phyloP scores from a whole-genome alignment of 1,140 invertebrate species.

The Chymomyza costata region DNA sequence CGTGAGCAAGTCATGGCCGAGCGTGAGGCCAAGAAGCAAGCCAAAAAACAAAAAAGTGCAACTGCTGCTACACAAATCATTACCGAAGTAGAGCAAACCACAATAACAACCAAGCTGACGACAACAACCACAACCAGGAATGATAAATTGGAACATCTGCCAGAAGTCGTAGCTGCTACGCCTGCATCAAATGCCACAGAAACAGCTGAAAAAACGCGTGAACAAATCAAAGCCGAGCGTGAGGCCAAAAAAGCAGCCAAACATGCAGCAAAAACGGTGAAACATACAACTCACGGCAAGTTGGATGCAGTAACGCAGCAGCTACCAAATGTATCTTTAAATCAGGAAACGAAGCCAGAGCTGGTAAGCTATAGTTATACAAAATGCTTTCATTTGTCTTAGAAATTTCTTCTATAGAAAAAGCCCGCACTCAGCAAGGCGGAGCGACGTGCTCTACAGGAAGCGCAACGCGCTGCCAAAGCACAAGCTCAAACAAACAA shows the following conservation, averaged over 20 bases:
- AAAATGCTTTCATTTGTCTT: not conserved
- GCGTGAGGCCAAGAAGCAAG: slow-evolving; percentile 82
- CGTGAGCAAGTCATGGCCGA: slow-evolving; percentile 81
- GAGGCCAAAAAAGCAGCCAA: slow-evolving; percentile 80
- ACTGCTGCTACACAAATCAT: slow-evolving; percentile 38
- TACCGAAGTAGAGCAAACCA: slow-evolving; percentile 53
- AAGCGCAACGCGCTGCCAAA: slow-evolving; percentile 84
- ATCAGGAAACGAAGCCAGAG: slow-evolving; percentile 14
- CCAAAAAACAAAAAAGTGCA: slow-evolving; percentile 76
- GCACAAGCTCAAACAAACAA: slow-evolving; percentile 71
- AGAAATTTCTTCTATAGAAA: slow-evolving; percentile 54
- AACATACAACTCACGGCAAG: slow-evolving; percentile 17
- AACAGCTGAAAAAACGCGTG: slow-evolving; percentile 65
- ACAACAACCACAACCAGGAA: slow-evolving; percentile 46
- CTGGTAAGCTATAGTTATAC: slow-evolving; percentile 11
- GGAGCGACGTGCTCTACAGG: slow-evolving; percentile 89
- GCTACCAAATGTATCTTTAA: slow-evolving; percentile 9
- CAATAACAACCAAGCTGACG: slow-evolving; percentile 53
- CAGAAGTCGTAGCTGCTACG: not conserved
- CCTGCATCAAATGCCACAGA: not conserved
- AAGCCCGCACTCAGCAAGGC: slow-evolving; percentile 77
- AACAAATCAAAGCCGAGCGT: slow-evolving; percentile 81
- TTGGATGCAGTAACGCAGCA: slow-evolving; percentile 28
- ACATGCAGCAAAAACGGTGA: slow-evolving; percentile 41
- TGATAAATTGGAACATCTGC: slow-evolving; percentile 13